These are phyloP conservation scores for Molorchus minor DNA, from an alignment of 2,888 invertebrate species.

Conservation along the genomic window DNA sequence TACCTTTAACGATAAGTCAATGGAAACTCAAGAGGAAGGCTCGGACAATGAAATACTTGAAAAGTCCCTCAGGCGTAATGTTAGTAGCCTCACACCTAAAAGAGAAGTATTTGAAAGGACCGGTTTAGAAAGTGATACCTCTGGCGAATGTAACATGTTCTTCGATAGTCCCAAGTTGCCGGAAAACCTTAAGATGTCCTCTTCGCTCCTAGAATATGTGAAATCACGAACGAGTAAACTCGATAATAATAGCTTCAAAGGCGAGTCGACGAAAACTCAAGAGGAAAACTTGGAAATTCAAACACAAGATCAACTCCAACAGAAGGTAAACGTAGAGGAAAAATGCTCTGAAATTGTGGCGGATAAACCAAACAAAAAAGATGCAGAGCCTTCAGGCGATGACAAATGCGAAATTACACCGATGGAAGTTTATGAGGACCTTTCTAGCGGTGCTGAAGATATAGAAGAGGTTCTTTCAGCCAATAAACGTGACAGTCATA, in stretches of 20 bases:
- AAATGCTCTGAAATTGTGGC: background rate
- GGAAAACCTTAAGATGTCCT: background rate
- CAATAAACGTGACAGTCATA: background rate
- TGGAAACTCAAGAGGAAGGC: background rate
- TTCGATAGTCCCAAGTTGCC: background rate
- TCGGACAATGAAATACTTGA: background rate
- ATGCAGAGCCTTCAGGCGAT: background rate
- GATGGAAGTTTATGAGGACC: constrained; percentile 41
- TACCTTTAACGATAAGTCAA: background rate
- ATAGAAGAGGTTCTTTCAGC: constrained; percentile 18
- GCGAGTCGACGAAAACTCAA: background rate
- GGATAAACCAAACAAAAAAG: background rate
- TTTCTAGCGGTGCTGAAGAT: constrained; percentile 43
- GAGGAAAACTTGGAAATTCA: no score
- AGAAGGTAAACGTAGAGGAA: no score
- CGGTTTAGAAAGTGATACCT: background rate
- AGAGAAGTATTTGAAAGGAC: no score
- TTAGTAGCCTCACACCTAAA: no score
- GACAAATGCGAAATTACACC: background rate
- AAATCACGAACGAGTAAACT: background rate
- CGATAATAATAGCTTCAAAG: background rate
- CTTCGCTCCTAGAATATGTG: background rate
- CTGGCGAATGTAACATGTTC: background rate
- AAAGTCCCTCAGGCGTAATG: no score
- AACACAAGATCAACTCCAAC: no score